Evolutionary conservation across 2,113 vertebrate species (phyloP).

Genomic region (Alectura lathami): DNA sequence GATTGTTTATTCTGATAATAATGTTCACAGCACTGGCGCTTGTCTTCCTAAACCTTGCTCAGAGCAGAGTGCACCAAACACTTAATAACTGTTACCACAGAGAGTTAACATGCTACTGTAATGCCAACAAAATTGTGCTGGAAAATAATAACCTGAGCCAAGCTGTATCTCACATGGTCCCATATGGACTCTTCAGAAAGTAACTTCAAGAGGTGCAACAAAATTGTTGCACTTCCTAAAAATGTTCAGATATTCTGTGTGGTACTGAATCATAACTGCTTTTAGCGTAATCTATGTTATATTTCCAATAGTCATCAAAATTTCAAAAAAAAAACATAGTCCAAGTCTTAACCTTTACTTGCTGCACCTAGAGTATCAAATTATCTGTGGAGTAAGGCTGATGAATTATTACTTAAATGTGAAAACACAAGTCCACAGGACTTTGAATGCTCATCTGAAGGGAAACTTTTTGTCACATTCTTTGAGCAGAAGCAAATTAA

Average conservation of each 20-base stretch:
- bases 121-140: not conserved
- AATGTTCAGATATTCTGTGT: fast-evolving
- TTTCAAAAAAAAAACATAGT: not conserved
- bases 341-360: not conserved
- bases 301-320: not conserved
- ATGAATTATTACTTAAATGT: not conserved
- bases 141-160: not conserved
- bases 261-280: not conserved
- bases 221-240: not conserved
- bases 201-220: not conserved
- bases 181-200: not conserved
- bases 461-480: constrained; percentile 48
- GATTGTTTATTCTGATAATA: not conserved
- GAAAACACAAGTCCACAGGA: not conserved
- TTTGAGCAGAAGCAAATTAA: constrained; percentile 42
- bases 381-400: not conserved
- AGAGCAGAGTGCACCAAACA: not conserved
- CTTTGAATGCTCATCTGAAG: constrained; percentile 8
- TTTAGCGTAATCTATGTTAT: not conserved
- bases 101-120: not conserved
- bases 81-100: not conserved
- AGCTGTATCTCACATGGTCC: not conserved
- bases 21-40: not conserved
- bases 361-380: not conserved
- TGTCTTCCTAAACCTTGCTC: not conserved